A percentile compares a stretch with the other conserved stretches of the same genome.
Evolutionary conservation across 2,113 vertebrate genomes (phyloP).

Genomic region (Monarcha castaneiventris): DNA sequence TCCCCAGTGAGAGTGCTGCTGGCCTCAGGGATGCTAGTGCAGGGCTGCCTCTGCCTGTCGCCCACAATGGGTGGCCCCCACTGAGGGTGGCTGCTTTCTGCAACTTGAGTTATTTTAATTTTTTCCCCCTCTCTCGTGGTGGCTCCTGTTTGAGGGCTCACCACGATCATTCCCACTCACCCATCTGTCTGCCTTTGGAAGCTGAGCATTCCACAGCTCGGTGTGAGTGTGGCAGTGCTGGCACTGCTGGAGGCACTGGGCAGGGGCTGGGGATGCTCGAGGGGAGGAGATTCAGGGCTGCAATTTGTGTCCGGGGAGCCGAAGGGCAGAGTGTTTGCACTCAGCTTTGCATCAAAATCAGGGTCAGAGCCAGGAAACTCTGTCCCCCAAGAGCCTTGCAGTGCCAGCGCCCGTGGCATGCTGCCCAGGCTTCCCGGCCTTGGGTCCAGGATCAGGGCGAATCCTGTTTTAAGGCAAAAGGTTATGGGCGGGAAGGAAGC

Average conservation of each 20-base stretch:
- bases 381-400: neutral
- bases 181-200: neutral
- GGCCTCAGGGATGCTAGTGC: accelerated
- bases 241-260: neutral
- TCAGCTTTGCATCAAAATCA: neutral
- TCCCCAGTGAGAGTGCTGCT: neutral
- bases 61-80: neutral
- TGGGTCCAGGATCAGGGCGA: neutral
- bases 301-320: neutral
- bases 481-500: constrained; percentile 37
- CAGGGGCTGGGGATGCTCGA: neutral
- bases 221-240: neutral
- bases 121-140: accelerated
- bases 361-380: neutral
- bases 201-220: neutral
- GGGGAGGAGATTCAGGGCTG: neutral
- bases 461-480: constrained; percentile 11
- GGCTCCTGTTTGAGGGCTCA: neutral
- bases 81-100: neutral
- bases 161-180: neutral
- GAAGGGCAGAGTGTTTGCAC: neutral
- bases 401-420: neutral
- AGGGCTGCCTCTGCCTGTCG: neutral
- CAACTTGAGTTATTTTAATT: neutral
- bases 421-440: neutral